Evolutionary conservation across 2,888 invertebrate genomes (phyloP).

Genomic region (Sarcophaga variegata): DNA sequence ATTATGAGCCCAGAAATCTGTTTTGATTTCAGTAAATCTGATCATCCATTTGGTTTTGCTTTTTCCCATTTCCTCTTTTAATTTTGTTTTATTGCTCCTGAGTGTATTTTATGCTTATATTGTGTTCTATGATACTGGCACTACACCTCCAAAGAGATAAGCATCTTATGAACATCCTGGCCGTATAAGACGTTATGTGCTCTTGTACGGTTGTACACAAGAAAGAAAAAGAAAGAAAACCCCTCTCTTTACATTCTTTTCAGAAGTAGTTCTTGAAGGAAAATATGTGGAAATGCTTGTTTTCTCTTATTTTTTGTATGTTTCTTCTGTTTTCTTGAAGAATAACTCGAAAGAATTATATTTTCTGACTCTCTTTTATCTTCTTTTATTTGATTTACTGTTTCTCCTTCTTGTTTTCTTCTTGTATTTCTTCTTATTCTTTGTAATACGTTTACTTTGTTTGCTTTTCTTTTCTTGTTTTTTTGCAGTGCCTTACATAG

Average conservation of each 20-base stretch:
- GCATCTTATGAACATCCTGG: too few species aligned
- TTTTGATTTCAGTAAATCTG: too few species aligned
- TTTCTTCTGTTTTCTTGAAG: background rate
- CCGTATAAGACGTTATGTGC: too few species aligned
- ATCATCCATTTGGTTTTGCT: too few species aligned
- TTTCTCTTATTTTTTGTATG: background rate
- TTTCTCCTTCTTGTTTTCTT: background rate
- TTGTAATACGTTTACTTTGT: constrained; percentile 13
- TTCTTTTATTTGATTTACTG: background rate
- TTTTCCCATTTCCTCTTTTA: too few species aligned
- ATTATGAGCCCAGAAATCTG: too few species aligned
- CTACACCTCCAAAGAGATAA: too few species aligned
- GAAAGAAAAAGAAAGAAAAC: background rate
- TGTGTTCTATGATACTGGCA: too few species aligned
- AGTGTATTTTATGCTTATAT: too few species aligned
- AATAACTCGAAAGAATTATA: background rate
- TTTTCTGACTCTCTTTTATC: background rate
- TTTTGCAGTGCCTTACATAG: background rate
- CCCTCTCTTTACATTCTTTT: too few species aligned
- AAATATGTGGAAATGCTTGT: background rate
- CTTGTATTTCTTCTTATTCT: background rate
- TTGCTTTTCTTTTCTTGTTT: background rate
- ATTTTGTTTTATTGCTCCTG: too few species aligned
- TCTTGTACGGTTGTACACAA: background rate
- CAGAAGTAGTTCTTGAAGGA: background rate